Evolutionary conservation across 2,888 invertebrate genomes (phyloP), one percentile per base, ranked within the genome.

Genomic region (Eupithecia vulgata): DNA sequence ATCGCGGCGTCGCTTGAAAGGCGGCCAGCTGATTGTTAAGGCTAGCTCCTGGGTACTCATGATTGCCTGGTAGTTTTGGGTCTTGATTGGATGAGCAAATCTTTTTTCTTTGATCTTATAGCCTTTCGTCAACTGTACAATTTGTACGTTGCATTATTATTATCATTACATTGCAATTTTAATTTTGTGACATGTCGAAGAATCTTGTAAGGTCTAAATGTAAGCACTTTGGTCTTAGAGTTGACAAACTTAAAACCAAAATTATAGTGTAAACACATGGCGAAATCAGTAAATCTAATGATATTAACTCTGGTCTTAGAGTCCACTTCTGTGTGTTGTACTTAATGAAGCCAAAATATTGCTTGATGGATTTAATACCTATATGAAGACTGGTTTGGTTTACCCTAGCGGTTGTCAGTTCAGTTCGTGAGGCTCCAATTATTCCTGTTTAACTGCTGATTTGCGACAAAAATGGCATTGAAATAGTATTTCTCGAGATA

Each of bases 1-100:
- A 74, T 69, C 70, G 75, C 62, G 62, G 67, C 75, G 67, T 64
- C 66, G 67, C 57, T 57, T 57, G 57, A 73, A 69, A 69, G 72
- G 69, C 66, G 65, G 66, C 57, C 64, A 52, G 7, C 48, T 15
- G 17, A 45, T 65, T 34, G 17, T 61, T 71, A 21, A 35, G 71
- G 35, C 30, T 17, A 34, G 13, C 57, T 37, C 10, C 25, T 45
- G 15, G 45, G 7, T 65, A 25, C 25, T 67, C 30, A 37, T 65
- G 65, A 37, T 25, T 21, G 65, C 65, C 65, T 65, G 40, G 65
- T 65, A 65, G 40, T 40, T 65, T 57, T 5, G 57, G 57, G 4
- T 57, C 25, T 57, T 57, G 57, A 57, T 57, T 57, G 25, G 57
- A 21, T 21, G 52, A 21, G 5, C 21, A 3, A 7, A 8, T 52